Evolutionary conservation across 2,797 vertebrate species (phyloP).

Genomic region (Hyperoplus lanceolatus): DNA sequence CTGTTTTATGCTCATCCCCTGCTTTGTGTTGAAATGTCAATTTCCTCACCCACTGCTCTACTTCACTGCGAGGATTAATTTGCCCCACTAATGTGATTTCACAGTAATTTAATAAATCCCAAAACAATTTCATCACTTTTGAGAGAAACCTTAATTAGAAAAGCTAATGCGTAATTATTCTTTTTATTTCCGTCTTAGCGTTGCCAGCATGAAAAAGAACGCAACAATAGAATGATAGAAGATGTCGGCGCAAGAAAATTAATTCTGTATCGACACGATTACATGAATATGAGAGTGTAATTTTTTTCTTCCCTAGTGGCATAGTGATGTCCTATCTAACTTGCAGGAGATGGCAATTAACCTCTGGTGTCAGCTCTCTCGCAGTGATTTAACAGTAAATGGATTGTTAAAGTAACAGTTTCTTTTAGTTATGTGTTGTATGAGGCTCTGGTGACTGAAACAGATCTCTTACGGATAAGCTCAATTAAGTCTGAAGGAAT

Average conservation of each 20-base stretch:
- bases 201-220: constrained; percentile 28
- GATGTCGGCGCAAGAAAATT: constrained; percentile 45
- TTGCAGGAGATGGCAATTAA: constrained; percentile 54
- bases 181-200: constrained; percentile 61
- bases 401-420: constrained; percentile 5
- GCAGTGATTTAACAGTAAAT: constrained; percentile 24
- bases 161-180: constrained; percentile 59
- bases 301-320: constrained; percentile 37
- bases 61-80: constrained; percentile 68
- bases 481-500: constrained; percentile 17
- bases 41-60: constrained; percentile 67
- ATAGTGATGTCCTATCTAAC: constrained; percentile 8
- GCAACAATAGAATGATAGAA: constrained; percentile 52
- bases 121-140: constrained; percentile 58
- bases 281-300: constrained; percentile 39
- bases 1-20: constrained; percentile 13
- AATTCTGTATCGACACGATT: constrained; percentile 56
- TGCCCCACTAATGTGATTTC: constrained; percentile 67
- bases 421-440: not conserved
- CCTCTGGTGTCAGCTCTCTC: constrained; percentile 43
- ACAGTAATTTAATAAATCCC: constrained; percentile 71
- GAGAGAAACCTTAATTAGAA: constrained; percentile 71
- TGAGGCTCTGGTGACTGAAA: constrained; percentile 23
- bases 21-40: constrained; percentile 55
- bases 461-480: constrained; percentile 17